Percentiles rank a stretch among this genome's conserved stretches.
phyloP scores from a whole-genome alignment of 2,888 invertebrate genomes.

The Apoda limacodes region DNA sequence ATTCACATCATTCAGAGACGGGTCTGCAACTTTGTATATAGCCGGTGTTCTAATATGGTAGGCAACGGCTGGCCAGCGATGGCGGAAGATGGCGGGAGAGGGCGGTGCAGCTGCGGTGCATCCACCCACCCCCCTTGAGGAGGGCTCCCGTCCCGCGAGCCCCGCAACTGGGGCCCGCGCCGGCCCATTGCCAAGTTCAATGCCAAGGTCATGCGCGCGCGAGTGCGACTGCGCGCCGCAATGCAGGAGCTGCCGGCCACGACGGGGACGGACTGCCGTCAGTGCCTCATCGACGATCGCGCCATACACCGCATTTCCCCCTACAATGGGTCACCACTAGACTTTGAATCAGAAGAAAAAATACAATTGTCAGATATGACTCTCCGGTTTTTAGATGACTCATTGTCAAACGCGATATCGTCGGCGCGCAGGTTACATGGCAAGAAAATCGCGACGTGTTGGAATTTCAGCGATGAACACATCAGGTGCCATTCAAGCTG shows the following conservation, averaged over 20 bases:
- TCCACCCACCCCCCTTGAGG: slow-evolving; percentile 31
- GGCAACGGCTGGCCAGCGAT: slow-evolving; percentile 27
- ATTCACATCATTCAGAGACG: slow-evolving; percentile 4
- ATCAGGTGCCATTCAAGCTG: slow-evolving; percentile 31
- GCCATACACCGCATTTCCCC: slow-evolving; percentile 45
- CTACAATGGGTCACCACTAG: slow-evolving; percentile 30
- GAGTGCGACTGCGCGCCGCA: slow-evolving; percentile 75
- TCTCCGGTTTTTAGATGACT: slow-evolving; percentile 28
- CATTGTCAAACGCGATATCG: slow-evolving; percentile 25
- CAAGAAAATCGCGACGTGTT: slow-evolving; percentile 26
- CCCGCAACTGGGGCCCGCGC: slow-evolving; percentile 33
- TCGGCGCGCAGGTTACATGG: slow-evolving; percentile 23
- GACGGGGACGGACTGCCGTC: slow-evolving; percentile 47
- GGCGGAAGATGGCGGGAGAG: slow-evolving; percentile 43
- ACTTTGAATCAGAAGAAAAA: slow-evolving; percentile 6
- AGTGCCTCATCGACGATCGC: slow-evolving; percentile 56
- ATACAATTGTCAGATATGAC: slow-evolving; percentile 10
- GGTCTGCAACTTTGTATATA: too few species aligned
- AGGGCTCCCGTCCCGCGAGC: slow-evolving; percentile 23
- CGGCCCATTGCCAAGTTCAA: slow-evolving; percentile 80
- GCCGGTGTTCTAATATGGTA: slow-evolving; percentile 9
- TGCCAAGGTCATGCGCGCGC: slow-evolving; percentile 81
- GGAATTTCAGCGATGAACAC: slow-evolving; percentile 29
- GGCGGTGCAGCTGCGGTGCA: slow-evolving; percentile 60
- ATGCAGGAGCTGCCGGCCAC: slow-evolving; percentile 72